phyloP scores from a whole-genome alignment of 2,888 invertebrate species.

The Cheilosia pagana region DNA sequence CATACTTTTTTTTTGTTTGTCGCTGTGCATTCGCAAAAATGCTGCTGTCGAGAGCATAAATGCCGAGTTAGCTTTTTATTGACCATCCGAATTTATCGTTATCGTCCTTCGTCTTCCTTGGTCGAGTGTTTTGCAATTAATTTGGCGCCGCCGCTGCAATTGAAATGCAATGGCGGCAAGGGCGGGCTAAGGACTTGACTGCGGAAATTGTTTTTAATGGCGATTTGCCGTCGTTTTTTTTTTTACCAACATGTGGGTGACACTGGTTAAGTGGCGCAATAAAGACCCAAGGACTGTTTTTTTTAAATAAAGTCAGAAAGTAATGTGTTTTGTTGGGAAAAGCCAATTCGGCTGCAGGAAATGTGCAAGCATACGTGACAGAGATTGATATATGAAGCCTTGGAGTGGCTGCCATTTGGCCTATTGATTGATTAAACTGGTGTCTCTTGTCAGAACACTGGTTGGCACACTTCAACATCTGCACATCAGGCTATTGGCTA shows the following conservation, averaged over 20 bases:
- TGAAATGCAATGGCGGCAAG: constrained; percentile 59
- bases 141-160: constrained; percentile 67
- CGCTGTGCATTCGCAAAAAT: constrained; percentile 49
- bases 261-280: constrained; percentile 53
- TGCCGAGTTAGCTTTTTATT: constrained; percentile 68
- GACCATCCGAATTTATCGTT: constrained; percentile 71
- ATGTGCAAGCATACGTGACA: constrained; percentile 39
- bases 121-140: constrained; percentile 60
- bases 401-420: constrained; percentile 16
- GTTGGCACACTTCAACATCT: constrained; percentile 24
- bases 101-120: constrained; percentile 40
- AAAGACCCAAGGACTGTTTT: constrained; percentile 12
- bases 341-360: constrained; percentile 34
- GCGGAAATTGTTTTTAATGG: constrained; percentile 62
- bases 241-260: constrained; percentile 53
- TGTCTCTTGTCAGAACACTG: constrained; percentile 19
- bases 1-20: constrained; percentile 27
- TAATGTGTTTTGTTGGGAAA: not conserved
- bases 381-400: constrained; percentile 57
- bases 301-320: constrained; percentile 7
- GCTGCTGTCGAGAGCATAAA: constrained; percentile 61
- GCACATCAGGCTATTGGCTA: too few relatives aligned
- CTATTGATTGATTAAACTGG: constrained; percentile 59
- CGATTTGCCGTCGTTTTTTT: not conserved
- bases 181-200: constrained; percentile 22